Percentiles rank a stretch among this genome's conserved stretches.
These are phyloP conservation scores for Poeciliopsis gracilis DNA, from an alignment of 2,797 vertebrate species.

Conservation along the genomic window DNA sequence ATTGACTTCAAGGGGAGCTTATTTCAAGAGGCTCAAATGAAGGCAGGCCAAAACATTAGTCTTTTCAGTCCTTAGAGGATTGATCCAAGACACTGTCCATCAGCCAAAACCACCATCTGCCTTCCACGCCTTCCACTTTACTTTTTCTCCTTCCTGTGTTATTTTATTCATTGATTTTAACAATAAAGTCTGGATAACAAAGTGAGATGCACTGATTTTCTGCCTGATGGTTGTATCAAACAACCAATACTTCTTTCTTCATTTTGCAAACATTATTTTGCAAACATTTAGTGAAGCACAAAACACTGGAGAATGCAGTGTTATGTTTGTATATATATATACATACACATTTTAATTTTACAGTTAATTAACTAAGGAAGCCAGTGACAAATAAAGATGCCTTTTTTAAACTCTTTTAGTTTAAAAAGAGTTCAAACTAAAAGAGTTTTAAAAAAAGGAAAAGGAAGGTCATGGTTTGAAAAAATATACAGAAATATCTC, in stretches of 20 bases:
- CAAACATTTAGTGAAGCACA: conserved; percentile 12
- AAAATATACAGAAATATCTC: no score
- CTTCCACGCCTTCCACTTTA: conserved; percentile 7
- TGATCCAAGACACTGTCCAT: conserved; percentile 30
- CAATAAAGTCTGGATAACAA: conserved; percentile 27
- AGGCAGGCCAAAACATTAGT: conserved; percentile 18
- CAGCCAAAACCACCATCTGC: conserved; percentile 37
- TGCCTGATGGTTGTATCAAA: conserved; percentile 25
- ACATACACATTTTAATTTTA: no score
- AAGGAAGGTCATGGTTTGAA: not conserved
- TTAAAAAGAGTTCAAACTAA: no score
- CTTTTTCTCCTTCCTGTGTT: conserved; percentile 8
- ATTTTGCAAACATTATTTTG: conserved; percentile 13
- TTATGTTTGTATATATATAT: no score
- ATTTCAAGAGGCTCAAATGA: conserved; percentile 28
- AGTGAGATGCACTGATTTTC: conserved; percentile 34
- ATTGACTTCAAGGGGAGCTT: conserved; percentile 7
- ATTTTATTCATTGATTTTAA: conserved; percentile 49
- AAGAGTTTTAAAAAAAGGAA: no score
- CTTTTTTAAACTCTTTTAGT: no score
- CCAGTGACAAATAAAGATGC: no score
- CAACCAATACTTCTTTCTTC: conserved; percentile 18
- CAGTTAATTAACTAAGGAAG: no score
- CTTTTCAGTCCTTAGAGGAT: conserved; percentile 23
- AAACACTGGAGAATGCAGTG: not conserved